Evolutionary conservation across 2,113 vertebrate species (phyloP).

Genomic region (Terrapene triunguis): DNA sequence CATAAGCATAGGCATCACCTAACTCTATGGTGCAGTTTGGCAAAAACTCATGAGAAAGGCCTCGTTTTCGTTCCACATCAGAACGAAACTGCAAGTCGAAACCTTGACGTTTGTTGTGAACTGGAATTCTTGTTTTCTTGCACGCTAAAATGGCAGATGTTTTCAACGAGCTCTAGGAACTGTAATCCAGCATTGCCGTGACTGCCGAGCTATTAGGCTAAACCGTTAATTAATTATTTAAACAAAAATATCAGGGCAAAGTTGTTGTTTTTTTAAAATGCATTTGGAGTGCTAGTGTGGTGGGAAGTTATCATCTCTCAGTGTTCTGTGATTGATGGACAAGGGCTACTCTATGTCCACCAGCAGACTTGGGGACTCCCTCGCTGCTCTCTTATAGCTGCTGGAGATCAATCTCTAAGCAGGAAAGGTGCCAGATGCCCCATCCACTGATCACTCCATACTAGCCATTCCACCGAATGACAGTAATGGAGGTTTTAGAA

Average conservation of each 20-base stretch:
- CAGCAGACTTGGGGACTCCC: slow-evolving; percentile 46
- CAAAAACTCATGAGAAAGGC: neutral
- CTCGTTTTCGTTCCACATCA: neutral
- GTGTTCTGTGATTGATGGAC: slow-evolving; percentile 48
- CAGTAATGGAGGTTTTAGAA: neutral
- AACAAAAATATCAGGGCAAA: slow-evolving; percentile 44
- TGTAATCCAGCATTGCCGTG: slow-evolving; percentile 47
- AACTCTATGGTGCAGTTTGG: neutral
- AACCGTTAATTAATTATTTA: slow-evolving; percentile 77
- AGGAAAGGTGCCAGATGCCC: neutral
- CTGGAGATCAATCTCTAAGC: slow-evolving; percentile 10
- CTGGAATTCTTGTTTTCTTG: neutral
- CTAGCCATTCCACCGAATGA: neutral
- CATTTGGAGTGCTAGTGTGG: neutral
- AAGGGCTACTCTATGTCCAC: neutral
- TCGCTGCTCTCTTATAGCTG: neutral
- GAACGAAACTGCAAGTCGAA: neutral
- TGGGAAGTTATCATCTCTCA: slow-evolving; percentile 55
- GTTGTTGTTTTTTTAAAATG: slow-evolving; percentile 68
- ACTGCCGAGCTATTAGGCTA: slow-evolving; percentile 73
- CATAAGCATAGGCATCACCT: neutral
- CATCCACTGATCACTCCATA: neutral
- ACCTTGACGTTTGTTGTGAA: neutral
- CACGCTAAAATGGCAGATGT: neutral
- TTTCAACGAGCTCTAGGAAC: neutral